Conservation (phyloP, 1,140 invertebrate species). For the Laodelphax striatellus region DNA sequence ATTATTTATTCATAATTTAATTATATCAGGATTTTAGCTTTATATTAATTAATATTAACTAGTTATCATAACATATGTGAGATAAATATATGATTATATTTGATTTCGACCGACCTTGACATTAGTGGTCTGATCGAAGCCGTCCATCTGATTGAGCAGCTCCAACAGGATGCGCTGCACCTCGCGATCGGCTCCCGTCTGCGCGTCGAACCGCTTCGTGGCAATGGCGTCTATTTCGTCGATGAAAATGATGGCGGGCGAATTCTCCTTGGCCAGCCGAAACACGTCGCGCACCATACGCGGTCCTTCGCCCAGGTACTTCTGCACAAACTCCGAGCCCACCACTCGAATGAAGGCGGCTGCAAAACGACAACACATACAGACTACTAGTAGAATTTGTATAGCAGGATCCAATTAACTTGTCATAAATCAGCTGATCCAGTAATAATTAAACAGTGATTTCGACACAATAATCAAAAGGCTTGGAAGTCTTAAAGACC, state of each 20-base stretch:
- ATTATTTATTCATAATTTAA: too few species aligned
- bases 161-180: slow-evolving; percentile 97
- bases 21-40: too few species aligned
- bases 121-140: slow-evolving; percentile 99
- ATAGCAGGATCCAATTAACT: too few species aligned
- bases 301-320: slow-evolving; percentile 97
- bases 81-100: too few species aligned
- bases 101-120: too few species aligned
- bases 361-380: slow-evolving; percentile 34
- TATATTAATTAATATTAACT: too few species aligned
- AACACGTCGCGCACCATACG: slow-evolving; percentile 99
- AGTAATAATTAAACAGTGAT: too few species aligned
- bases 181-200: slow-evolving; percentile 97
- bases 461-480: too few species aligned
- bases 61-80: too few species aligned
- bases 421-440: too few species aligned
- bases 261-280: slow-evolving; percentile 96
- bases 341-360: slow-evolving; percentile 97
- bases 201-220: slow-evolving; percentile 96
- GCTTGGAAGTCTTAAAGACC: too few species aligned
- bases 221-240: slow-evolving; percentile 99
- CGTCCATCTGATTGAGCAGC: slow-evolving; percentile 99
- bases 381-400: too few species aligned
- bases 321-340: slow-evolving; percentile 99
- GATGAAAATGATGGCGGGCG: slow-evolving; percentile 98